Conservation (phyloP, 2,797 vertebrate species). For the Danio kyathit region DNA sequence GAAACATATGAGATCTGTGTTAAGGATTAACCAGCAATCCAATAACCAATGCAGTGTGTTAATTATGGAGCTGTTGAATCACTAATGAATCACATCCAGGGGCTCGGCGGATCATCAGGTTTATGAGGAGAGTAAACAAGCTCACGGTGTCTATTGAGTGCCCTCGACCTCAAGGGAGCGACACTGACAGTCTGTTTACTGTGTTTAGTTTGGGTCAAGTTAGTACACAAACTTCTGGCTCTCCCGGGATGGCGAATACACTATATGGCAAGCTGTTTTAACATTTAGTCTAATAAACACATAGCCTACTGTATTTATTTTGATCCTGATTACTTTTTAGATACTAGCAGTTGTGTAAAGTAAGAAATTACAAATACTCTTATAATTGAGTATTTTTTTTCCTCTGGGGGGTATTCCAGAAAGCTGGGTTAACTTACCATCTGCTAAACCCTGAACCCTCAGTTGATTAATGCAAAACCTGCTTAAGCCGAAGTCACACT, state of each 20-base stretch:
- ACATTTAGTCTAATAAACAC: too few species aligned
- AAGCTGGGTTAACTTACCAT: too few species aligned
- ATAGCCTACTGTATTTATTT: too few species aligned
- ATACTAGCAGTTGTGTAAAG: too few species aligned
- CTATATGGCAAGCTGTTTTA: neutral
- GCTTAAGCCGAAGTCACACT: too few species aligned
- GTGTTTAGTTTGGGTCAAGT: conserved; percentile 69
- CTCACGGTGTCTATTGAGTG: neutral
- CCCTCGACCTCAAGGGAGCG: conserved; percentile 45
- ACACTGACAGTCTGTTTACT: conserved; percentile 72
- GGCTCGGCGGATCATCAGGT: neutral
- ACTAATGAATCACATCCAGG: neutral
- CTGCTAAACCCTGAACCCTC: too few species aligned
- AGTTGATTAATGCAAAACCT: too few species aligned
- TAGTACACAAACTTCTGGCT: conserved; percentile 22
- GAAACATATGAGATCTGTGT: conserved; percentile 3
- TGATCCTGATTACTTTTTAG: too few species aligned
- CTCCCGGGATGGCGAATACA: neutral
- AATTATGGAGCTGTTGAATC: neutral
- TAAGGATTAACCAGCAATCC: neutral
- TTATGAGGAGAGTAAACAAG: neutral
- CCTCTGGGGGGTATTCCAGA: too few species aligned
- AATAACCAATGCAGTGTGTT: neutral
- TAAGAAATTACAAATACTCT: too few species aligned
- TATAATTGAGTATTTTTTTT: too few species aligned